Base-by-base conservation (phyloP, 2,113 vertebrate genomes). In the Danio rerio region DNA sequence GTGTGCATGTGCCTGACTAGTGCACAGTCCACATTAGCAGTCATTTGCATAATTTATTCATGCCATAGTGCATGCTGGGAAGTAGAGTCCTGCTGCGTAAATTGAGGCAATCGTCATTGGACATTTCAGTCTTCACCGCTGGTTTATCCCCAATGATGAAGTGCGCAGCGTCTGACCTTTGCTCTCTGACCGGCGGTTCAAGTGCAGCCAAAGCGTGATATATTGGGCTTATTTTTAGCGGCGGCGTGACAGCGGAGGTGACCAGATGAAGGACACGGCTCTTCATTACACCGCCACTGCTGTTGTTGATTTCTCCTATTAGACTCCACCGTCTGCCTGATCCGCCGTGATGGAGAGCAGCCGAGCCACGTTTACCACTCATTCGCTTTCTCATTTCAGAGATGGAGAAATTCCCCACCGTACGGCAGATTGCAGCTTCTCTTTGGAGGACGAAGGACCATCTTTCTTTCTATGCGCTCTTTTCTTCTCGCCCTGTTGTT, bases 81-180 rank as follows among this genome's bases (percentile, higher is more conserved):
- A 49, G 42, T 5, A 15, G 42, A 76, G 56, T 43, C 56, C 56
- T 76, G 56, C 73, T 61, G 56, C 31, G 56, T 47, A 76, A 76
- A 61, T 61, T 49, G 42, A 62, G 5, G 4, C 0, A 42, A 43
- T 66, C 12, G 62, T 59, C 74, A 47, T 58, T n/a, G 72, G 72
- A 76, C 42, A 43, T 49, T 49, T 49, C 16, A 21, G 20, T 4
- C 20, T 21, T 72, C 69, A 53, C 69, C 7, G n/a, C 53, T 58
- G 5, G 47, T 79, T 74, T 66, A 18, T n/a, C 53, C 47, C 9
- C 65, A 13, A 86, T 88, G 83, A 87, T 83, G 66, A 58, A 62
- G 83, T 82, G 74, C 62, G 45, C 68, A 63, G 62, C 21, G 7
- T 12, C 13, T 50, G 81, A 88, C 86, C 87, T 88, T 84, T 83